phyloP scores from a whole-genome alignment of 2,797 vertebrate species.

The Cheirogaleus major region DNA sequence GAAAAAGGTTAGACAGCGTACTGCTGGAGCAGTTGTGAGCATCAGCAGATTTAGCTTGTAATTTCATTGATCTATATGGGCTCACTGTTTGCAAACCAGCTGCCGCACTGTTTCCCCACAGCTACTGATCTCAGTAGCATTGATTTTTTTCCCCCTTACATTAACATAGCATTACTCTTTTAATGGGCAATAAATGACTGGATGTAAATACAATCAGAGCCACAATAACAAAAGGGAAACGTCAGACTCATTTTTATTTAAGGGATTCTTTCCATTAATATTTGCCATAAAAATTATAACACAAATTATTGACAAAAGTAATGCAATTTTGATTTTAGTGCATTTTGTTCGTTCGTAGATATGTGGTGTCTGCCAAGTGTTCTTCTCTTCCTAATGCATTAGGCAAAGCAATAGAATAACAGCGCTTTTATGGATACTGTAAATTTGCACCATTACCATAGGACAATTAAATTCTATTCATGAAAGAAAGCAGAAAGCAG shows the following conservation, averaged over 20 bases:
- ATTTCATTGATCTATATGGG: conserved; percentile 92
- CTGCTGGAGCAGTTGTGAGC: conserved; percentile 89
- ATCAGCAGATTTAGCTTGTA: conserved; percentile 93
- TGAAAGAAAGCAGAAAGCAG: conserved; percentile 66
- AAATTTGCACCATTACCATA: conserved; percentile 74
- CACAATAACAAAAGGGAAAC: conserved; percentile 84
- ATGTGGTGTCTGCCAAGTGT: conserved; percentile 76
- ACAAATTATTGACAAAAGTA: conserved; percentile 85
- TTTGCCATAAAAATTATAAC: conserved; percentile 85
- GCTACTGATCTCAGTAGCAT: conserved; percentile 92
- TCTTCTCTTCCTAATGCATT: conserved; percentile 74
- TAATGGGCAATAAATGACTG: conserved; percentile 93
- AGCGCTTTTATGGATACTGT: conserved; percentile 70
- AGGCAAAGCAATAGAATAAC: conserved; percentile 76
- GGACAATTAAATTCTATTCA: conserved; percentile 67
- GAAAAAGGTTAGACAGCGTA: conserved; percentile 90
- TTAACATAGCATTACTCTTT: conserved; percentile 94
- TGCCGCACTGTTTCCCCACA: conserved; percentile 90
- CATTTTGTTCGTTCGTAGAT: conserved; percentile 74
- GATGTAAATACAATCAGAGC: conserved; percentile 90
- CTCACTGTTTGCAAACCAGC: conserved; percentile 92
- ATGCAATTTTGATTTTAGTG: conserved; percentile 83
- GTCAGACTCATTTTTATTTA: conserved; percentile 82
- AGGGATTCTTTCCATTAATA: conserved; percentile 84
- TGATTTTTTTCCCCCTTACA: conserved; percentile 91